These are phyloP conservation scores for Pheucticus melanocephalus DNA, from an alignment of 2,113 vertebrate genomes.

Conservation along the genomic window DNA sequence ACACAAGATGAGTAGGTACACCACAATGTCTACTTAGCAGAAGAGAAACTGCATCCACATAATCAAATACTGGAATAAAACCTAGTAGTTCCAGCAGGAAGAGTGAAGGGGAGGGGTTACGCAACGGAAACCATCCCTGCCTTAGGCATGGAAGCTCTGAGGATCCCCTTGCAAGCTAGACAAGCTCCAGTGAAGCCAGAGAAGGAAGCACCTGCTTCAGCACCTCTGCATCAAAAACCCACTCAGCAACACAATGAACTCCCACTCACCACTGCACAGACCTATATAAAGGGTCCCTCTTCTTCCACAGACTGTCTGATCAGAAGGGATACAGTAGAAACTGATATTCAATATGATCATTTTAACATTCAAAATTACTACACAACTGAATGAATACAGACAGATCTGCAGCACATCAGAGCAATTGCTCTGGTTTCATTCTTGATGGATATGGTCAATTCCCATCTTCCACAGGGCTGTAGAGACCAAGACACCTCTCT, in stretches of 20 bases:
- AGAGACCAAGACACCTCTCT: not conserved
- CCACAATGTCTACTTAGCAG: not conserved
- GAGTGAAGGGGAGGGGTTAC: not conserved
- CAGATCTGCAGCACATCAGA: not conserved
- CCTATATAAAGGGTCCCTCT: not conserved
- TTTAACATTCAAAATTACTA: not conserved
- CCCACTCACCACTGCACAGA: not conserved
- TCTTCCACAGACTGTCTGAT: not conserved
- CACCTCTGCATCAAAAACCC: not conserved
- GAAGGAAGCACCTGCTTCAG: not conserved
- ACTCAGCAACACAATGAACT: not conserved
- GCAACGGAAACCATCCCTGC: not conserved
- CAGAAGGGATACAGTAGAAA: not conserved
- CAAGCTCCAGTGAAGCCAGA: not conserved
- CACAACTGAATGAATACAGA: not conserved
- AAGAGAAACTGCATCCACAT: not conserved
- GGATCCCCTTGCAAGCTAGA: rapidly evolving
- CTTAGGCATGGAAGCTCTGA: rapidly evolving
- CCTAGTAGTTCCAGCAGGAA: not conserved
- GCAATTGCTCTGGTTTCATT: not conserved
- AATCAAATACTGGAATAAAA: not conserved
- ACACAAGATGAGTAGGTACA: not conserved
- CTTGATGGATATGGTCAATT: not conserved
- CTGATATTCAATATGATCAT: rapidly evolving
- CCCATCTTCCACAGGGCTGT: not conserved